Evolutionary conservation across 2,888 invertebrate genomes (phyloP).

Genomic region (Malacosoma neustria): DNA sequence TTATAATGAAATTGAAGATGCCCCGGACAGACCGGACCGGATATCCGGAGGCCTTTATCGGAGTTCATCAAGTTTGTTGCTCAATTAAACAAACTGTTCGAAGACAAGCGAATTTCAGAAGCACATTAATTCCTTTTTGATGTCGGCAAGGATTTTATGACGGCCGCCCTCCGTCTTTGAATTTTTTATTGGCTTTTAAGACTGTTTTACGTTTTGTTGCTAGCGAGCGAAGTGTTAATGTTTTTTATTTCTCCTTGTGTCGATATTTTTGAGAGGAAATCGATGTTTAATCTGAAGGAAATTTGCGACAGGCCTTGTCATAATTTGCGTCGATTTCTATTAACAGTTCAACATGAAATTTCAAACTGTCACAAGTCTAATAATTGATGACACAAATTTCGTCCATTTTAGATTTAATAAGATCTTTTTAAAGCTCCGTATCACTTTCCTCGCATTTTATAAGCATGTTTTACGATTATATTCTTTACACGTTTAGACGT

Average conservation of each 20-base stretch:
- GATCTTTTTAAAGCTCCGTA: no score
- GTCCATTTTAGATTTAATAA: no score
- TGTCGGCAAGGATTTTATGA: neutral
- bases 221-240: neutral
- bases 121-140: neutral
- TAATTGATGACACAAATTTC: neutral
- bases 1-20: constrained; percentile 31
- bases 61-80: constrained; percentile 34
- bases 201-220: neutral
- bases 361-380: neutral
- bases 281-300: neutral
- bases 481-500: no score
- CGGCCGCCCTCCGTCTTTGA: neutral
- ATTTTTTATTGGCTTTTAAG: neutral
- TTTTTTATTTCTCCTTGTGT: neutral
- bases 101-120: constrained; percentile 6
- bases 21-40: constrained; percentile 19
- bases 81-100: constrained; percentile 41
- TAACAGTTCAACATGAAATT: neutral
- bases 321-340: neutral
- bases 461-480: no score
- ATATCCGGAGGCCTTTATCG: constrained; percentile 45
- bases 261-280: neutral
- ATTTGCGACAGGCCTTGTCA: neutral
- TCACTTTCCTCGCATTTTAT: no score